Evolutionary conservation across 2,888 invertebrate genomes (phyloP), one percentile per base, ranked within the genome.

Genomic region (Beris chalybata): DNA sequence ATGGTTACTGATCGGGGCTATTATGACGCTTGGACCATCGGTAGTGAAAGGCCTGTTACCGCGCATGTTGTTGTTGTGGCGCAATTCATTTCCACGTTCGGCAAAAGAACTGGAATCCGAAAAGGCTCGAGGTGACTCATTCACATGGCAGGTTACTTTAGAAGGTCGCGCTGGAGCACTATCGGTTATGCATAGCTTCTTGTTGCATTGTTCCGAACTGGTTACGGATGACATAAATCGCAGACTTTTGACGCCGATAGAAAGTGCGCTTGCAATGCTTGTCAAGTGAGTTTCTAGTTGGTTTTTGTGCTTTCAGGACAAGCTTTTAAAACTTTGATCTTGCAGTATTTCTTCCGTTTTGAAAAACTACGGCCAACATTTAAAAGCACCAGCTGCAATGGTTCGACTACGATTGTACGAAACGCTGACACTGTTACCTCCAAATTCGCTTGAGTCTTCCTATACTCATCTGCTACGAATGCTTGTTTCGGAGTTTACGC

Each of bases 81-180:
- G 96, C 72, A 97, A 97, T 79, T 97, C 97, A 31, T 99, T 99
- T 80, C 98, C 99, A 0, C 86, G 97, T 57, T 97, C 97, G 0
- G 89, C 90, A 47, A 97, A 98, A 77, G 99, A 99, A 80, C 83
- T 99, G 13, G 98, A 98, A 78, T 94, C 96, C 0, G 99, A 99
- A 81, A 97, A 97, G 74, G 89, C 93, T 13, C 85, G 98, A 74
- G 92, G 96, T 6, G 98, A 99, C 82, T 93, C 96, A 0, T 97
- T 98, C 78, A 98, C 98, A n/a, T 98, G 98, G 98, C 95, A 95
- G 85, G 91, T 98, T 50, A 97, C 97, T 0, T 82, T 99, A 65
- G 97, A 98, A 82, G 96, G 96, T 3, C 86, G 98, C 52, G 95
- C 97, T 4, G 98, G 98, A 0, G 98, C 98, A 1, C 82, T 99